Percentiles rank a stretch among this genome's conserved stretches.
These are phyloP conservation scores for Meta bourneti DNA, from an alignment of 2,888 invertebrate species.

Conservation along the genomic window DNA sequence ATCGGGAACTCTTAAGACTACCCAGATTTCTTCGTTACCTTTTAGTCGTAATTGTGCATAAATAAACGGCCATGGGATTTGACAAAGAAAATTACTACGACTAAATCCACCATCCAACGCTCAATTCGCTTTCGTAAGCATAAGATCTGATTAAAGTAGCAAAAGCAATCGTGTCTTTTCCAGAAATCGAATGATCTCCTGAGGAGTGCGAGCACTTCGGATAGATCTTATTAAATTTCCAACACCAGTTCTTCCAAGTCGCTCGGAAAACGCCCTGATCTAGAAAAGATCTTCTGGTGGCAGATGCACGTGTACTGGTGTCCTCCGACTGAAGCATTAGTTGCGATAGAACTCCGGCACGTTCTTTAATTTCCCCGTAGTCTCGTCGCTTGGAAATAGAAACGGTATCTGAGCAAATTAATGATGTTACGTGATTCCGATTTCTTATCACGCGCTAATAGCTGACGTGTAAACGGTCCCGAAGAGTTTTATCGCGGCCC, in stretches of 20 bases:
- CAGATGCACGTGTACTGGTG: not conserved
- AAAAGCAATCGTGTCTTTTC: not conserved
- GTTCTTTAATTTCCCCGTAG: conserved; percentile 56
- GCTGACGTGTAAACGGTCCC: conserved; percentile 48
- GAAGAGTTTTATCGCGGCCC: conserved; percentile 29
- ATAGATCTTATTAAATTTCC: not conserved
- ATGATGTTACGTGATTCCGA: conserved; percentile 55
- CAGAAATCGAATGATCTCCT: not conserved
- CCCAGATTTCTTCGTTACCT: too few species aligned
- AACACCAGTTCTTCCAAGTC: not conserved
- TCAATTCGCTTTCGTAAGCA: not conserved
- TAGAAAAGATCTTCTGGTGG: not conserved
- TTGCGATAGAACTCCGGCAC: not conserved
- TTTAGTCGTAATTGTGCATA: too few species aligned
- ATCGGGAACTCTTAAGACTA: too few species aligned
- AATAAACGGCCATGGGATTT: too few species aligned
- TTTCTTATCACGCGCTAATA: conserved; percentile 61
- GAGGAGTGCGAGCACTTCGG: not conserved
- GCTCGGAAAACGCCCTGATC: not conserved
- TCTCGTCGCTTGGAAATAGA: conserved; percentile 55
- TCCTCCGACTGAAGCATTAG: not conserved
- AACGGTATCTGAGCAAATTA: conserved; percentile 54
- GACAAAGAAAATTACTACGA: not conserved
- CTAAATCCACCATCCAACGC: not conserved
- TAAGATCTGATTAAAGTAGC: not conserved